Evolutionary conservation across 2,113 vertebrate genomes (phyloP).

Genomic region (Pachycephala philippinensis): DNA sequence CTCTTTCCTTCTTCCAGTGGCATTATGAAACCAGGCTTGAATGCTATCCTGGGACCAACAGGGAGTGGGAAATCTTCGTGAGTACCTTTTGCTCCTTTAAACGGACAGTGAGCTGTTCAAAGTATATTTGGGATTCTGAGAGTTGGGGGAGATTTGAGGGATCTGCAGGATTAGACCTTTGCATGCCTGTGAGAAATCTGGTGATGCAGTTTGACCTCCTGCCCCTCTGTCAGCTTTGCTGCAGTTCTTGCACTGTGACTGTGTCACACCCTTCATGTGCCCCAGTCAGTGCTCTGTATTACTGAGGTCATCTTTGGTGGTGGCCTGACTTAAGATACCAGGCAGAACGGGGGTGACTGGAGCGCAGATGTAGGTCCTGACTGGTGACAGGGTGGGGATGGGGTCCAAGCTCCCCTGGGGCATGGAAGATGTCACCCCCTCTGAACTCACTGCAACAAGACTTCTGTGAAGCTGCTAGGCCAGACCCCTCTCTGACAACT

Average conservation of each 20-base stretch:
- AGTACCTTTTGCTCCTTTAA: constrained; percentile 64
- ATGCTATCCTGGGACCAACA: constrained; percentile 82
- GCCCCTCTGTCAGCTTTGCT: not conserved
- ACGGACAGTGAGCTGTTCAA: not conserved
- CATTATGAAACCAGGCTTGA: constrained; percentile 82
- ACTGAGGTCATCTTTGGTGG: not conserved
- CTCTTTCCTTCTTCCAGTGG: constrained; percentile 70
- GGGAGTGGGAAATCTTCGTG: constrained; percentile 83
- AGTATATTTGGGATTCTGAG: not conserved
- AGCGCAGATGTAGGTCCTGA: not conserved
- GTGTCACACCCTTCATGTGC: not conserved
- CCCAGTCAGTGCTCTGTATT: rapidly evolving
- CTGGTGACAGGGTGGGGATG: not conserved
- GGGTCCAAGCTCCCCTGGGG: not conserved
- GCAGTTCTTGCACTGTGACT: not conserved
- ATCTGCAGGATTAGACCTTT: not conserved
- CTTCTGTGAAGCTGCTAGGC: not conserved
- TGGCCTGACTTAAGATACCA: not conserved
- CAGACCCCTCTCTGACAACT: not conserved
- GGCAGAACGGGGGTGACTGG: not conserved
- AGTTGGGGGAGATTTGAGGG: not conserved
- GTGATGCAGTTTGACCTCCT: not conserved
- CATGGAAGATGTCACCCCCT: not conserved
- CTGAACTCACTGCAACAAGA: not conserved
- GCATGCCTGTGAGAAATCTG: not conserved